Evolutionary conservation across 2,797 vertebrate genomes (phyloP).

Genomic region (Girardinus metallicus): DNA sequence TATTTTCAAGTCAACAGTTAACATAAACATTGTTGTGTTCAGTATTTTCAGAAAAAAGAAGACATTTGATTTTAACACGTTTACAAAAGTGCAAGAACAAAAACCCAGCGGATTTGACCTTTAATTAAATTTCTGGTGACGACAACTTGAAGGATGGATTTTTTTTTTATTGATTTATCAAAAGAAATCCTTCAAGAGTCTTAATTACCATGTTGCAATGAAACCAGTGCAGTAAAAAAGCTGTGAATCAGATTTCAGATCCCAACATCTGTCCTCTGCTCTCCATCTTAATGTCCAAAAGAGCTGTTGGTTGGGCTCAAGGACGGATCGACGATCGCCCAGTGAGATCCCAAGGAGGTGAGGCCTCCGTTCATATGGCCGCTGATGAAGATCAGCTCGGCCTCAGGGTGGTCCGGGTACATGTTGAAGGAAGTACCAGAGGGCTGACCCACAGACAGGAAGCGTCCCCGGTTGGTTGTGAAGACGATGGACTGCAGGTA

Average conservation of each 20-base stretch:
- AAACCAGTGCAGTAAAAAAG: neutral
- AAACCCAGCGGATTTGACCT: neutral
- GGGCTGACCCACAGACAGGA: neutral
- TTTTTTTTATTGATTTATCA: neutral
- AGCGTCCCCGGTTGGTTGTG: neutral
- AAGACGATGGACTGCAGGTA: conserved; percentile 35
- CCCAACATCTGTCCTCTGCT: neutral
- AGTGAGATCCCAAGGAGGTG: conserved; percentile 4
- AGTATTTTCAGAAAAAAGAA: neutral
- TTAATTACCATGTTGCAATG: neutral
- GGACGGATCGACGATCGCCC: neutral
- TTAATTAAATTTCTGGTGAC: neutral
- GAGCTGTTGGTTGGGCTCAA: neutral
- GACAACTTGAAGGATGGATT: neutral
- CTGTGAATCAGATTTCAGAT: neutral
- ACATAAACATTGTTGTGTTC: neutral
- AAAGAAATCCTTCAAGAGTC: neutral
- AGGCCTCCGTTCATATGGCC: neutral
- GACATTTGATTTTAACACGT: neutral
- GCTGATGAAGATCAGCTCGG: conserved; percentile 19
- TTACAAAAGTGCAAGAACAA: neutral
- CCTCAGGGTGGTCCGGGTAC: neutral
- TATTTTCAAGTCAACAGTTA: neutral
- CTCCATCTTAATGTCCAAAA: neutral
- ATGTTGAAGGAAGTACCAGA: conserved; percentile 6